phyloP scores from a whole-genome alignment of 1,140 invertebrate genomes.

The Philopotamus ludificatus region DNA sequence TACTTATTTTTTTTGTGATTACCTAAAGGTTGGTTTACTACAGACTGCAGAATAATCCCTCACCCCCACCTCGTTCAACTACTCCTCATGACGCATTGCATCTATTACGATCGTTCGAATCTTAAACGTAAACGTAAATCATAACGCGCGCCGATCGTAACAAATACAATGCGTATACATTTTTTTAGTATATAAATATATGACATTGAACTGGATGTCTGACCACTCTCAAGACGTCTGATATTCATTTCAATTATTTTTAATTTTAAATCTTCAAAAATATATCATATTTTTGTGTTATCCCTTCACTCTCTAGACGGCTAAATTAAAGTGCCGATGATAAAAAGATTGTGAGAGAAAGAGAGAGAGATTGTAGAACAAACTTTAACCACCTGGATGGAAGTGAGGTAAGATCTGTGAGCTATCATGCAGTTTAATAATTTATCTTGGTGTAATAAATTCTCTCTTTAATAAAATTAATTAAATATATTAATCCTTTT shows the following conservation, averaged over 20 bases:
- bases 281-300: constrained; percentile 53
- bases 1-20: too few relatives aligned
- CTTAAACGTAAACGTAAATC: too few relatives aligned
- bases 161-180: constrained; percentile 8
- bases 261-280: constrained; percentile 40
- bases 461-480: neutral
- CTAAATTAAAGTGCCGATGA: constrained; percentile 60
- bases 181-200: constrained; percentile 24
- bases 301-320: constrained; percentile 61
- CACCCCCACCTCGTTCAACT: constrained; percentile 22
- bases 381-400: constrained; percentile 54
- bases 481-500: neutral
- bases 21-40: constrained; percentile 36
- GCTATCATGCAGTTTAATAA: constrained; percentile 38
- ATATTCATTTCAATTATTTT: constrained; percentile 35
- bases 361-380: constrained; percentile 55
- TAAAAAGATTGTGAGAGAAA: constrained; percentile 53
- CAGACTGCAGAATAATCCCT: constrained; percentile 39
- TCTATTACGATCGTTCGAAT: constrained; percentile 22
- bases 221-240: constrained; percentile 29
- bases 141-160: constrained; percentile 10
- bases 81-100: constrained; percentile 20
- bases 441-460: constrained; percentile 15
- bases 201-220: constrained; percentile 33
- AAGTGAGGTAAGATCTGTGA: constrained; percentile 54